These are phyloP conservation scores for Hapalemur alaotrensis DNA, from an alignment of 2,797 vertebrate species.

Conservation along the genomic window DNA sequence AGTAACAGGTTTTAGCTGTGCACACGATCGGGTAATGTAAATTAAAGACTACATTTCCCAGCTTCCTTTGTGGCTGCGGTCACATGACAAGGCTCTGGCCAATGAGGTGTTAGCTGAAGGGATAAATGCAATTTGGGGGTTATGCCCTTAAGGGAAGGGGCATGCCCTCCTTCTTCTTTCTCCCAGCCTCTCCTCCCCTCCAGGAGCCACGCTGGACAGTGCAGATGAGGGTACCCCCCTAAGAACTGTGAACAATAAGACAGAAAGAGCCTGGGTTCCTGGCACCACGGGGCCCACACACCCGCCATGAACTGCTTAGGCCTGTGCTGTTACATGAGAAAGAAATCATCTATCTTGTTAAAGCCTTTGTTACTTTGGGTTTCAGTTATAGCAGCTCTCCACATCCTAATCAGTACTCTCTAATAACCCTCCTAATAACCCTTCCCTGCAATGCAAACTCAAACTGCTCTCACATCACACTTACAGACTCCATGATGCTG, in stretches of 20 bases:
- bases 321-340: background rate
- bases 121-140: background rate
- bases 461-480: background rate
- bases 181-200: background rate
- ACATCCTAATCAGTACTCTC: background rate
- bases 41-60: constrained; percentile 46
- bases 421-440: background rate
- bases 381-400: background rate
- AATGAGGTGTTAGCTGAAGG: background rate
- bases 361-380: background rate
- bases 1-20: background rate
- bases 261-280: background rate
- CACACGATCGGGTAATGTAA: accelerated
- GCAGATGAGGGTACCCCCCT: background rate
- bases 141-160: background rate
- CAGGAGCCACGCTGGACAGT: background rate
- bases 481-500: background rate
- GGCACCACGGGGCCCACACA: accelerated
- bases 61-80: background rate
- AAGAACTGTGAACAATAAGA: background rate
- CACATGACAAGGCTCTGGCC: background rate
- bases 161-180: background rate
- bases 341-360: background rate
- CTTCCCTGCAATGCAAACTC: background rate
- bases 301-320: background rate